These are phyloP conservation scores for Semaprochilodus insignis DNA, from an alignment of 2,797 vertebrate genomes.

Conservation along the genomic window DNA sequence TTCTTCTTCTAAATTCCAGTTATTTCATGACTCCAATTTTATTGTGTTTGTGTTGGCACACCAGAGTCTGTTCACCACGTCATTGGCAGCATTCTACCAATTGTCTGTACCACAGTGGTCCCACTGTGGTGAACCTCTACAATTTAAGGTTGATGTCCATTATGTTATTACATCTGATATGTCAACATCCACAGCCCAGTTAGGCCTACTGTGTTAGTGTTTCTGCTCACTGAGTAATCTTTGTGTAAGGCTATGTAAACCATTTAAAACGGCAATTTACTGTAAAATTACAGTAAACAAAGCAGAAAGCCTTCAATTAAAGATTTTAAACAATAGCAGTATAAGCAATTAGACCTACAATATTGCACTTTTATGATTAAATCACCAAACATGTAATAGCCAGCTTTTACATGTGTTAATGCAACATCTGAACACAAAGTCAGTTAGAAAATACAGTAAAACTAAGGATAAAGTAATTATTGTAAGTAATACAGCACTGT, in stretches of 20 bases:
- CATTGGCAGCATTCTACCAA: too few species aligned
- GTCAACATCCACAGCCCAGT: neutral
- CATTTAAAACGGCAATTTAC: neutral
- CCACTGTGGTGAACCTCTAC: too few species aligned
- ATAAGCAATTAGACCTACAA: neutral
- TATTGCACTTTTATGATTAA: neutral
- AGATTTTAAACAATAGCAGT: neutral
- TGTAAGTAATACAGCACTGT: too few species aligned
- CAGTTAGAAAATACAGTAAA: neutral
- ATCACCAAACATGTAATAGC: constrained; percentile 13
- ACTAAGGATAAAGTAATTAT: neutral
- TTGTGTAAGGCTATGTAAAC: neutral
- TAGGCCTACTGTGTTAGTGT: neutral
- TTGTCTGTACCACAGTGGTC: too few species aligned
- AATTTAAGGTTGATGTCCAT: too few species aligned
- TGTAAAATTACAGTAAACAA: neutral
- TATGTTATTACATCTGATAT: neutral
- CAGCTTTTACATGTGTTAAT: constrained; percentile 1
- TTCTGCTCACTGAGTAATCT: neutral
- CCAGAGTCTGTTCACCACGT: too few species aligned
- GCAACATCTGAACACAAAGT: neutral
- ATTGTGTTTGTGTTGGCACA: too few species aligned
- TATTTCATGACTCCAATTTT: neutral
- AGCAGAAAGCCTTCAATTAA: neutral
- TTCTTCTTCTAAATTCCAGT: too few species aligned